These are phyloP conservation scores for Prinia subflava DNA, from an alignment of 2,113 vertebrate species.

Conservation along the genomic window DNA sequence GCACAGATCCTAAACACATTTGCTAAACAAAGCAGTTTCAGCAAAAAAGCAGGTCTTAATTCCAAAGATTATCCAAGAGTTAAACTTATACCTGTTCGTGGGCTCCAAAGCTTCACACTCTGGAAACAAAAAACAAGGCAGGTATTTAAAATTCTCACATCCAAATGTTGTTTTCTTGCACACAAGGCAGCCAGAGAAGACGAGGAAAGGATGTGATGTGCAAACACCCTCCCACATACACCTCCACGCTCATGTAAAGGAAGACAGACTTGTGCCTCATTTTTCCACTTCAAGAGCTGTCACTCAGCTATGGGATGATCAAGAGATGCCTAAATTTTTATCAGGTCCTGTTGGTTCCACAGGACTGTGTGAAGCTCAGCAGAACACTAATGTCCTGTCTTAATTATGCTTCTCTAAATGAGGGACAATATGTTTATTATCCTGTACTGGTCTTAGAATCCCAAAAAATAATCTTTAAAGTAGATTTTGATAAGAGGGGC, in stretches of 20 bases:
- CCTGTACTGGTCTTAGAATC: background rate
- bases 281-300: background rate
- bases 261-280: background rate
- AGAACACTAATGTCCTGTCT: no score
- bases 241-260: background rate
- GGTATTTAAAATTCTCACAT: slow-evolving; percentile 11
- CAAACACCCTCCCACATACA: background rate
- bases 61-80: background rate
- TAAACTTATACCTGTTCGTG: slow-evolving; percentile 67
- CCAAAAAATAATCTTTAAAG: background rate
- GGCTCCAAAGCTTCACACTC: slow-evolving; percentile 68
- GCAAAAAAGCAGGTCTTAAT: background rate
- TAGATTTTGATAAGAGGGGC: background rate
- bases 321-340: background rate
- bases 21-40: background rate
- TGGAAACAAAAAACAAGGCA: slow-evolving; percentile 55
- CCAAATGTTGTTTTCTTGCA: background rate
- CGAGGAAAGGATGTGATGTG: background rate
- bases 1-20: background rate
- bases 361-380: background rate
- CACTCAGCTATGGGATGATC: background rate
- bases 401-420: background rate
- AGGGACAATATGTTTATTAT: background rate
- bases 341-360: background rate
- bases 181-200: background rate